Base-by-base conservation (phyloP, 2,113 vertebrate genomes). In the Carettochelys insculpta region DNA sequence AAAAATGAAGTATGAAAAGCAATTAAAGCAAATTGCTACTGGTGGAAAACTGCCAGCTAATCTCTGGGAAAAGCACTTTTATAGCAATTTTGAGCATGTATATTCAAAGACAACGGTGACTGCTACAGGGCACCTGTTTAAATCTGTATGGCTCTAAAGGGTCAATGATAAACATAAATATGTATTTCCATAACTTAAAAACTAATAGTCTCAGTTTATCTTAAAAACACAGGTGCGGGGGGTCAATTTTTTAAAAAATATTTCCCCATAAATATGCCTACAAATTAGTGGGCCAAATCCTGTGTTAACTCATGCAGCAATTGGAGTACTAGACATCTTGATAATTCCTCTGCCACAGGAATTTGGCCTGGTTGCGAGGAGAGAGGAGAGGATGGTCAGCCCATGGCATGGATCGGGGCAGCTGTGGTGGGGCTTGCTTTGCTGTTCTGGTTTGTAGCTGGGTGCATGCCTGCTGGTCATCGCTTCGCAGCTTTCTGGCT, bases 61-160 rank as follows among this genome's bases (percentile, higher is more conserved):
- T 80, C 73, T 88, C 80, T 91, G 77, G 73, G 93, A 94, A 83
- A 78, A 90, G 6, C 41, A 47, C 79, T 93, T 94, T 85, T 90
- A 56, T 56, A 95, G 93, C 93, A 86, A 95, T 93, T 95, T 95
- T 92, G 45, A 91, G 71, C 80, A 85, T 54, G 48, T 82, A 54
- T 80, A 77, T 94, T 91, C 89, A 81, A 85, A 93, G 53, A 24
- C 22, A 22, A 25, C 29, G 27, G 54, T 56, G 54, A 56, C 53
- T 56, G 29, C 54, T 56, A 3, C 54, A 56, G 54, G 25, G 20
- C 54, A 25, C 53, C 53, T 9, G 9, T n/a, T n/a, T n/a, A n/a
- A n/a, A n/a, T n/a, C n/a, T n/a, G n/a, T n/a, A n/a, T n/a, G n/a
- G n/a, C n/a, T n/a, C n/a, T n/a, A n/a, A n/a, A n/a, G n/a, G n/a